Evolutionary conservation across 2,888 invertebrate genomes (phyloP).

Genomic region (Bombylius discolor): DNA sequence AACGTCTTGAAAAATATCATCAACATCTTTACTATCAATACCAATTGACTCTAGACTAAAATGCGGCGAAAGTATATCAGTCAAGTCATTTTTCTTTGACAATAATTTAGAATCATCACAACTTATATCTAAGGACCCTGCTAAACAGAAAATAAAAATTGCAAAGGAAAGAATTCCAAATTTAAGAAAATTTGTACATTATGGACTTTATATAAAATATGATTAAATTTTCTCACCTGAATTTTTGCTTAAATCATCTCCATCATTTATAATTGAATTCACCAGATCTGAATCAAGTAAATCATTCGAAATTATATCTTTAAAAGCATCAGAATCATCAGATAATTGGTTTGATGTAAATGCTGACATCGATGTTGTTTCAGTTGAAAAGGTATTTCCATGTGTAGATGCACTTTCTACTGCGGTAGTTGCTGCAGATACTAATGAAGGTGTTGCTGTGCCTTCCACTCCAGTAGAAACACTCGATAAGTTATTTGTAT

Average conservation of each 20-base stretch:
- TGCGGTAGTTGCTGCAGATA: background rate
- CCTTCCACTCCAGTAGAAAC: too few relatives aligned
- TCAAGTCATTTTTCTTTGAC: constrained; percentile 50
- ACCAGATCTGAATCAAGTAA: constrained; percentile 52
- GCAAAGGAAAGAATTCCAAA: background rate
- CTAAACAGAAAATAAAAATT: background rate
- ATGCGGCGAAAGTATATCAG: constrained; percentile 52
- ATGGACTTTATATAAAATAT: background rate
- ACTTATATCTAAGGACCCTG: constrained; percentile 26
- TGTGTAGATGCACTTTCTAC: too few relatives aligned
- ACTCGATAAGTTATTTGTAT: background rate
- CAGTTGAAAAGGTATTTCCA: background rate
- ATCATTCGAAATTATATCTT: constrained; percentile 52
- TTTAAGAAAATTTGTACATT: background rate
- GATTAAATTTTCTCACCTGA: constrained; percentile 1
- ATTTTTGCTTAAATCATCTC: constrained; percentile 30
- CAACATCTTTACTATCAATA: constrained; percentile 83
- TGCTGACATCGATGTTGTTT: background rate
- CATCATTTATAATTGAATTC: constrained; percentile 53
- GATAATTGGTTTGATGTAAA: background rate
- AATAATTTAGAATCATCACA: constrained; percentile 32
- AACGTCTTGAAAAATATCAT: constrained; percentile 83
- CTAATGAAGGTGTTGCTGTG: background rate
- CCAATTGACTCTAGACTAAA: constrained; percentile 66
- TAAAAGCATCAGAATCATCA: constrained; percentile 38